Percentiles rank a stretch among this genome's conserved stretches.
Evolutionary conservation across 2,797 vertebrate genomes (phyloP).

Genomic region (Gambusia yucatana): DNA sequence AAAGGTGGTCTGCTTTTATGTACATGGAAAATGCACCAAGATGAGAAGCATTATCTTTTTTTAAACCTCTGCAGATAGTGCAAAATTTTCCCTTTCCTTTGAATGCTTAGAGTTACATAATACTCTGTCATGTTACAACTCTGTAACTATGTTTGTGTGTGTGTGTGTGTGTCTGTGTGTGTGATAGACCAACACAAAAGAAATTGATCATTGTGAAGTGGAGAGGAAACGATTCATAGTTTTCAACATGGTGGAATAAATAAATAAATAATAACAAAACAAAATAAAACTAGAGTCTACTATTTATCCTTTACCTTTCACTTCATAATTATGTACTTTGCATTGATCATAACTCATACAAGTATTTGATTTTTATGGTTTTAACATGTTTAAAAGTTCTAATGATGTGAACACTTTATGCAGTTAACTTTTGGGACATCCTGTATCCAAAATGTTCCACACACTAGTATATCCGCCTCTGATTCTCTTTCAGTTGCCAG

Average conservation of each 20-base stretch:
- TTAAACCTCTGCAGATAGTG: neutral
- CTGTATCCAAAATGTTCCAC: constrained; percentile 26
- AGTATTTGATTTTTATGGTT: neutral
- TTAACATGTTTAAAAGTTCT: neutral
- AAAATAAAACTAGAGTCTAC: neutral
- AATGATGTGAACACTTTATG: neutral
- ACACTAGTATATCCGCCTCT: constrained; percentile 35
- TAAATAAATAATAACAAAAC: neutral
- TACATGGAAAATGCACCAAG: constrained; percentile 36
- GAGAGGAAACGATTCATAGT: neutral
- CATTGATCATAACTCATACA: neutral
- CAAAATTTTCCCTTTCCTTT: neutral
- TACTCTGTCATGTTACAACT: neutral
- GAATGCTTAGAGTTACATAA: neutral
- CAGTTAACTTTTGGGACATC: constrained; percentile 15
- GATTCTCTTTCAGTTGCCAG: constrained; percentile 24
- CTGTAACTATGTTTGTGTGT: neutral
- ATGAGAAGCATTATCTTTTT: neutral
- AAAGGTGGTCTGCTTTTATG: constrained; percentile 45
- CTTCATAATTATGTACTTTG: neutral
- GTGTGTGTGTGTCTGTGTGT: no score
- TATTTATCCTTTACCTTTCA: neutral
- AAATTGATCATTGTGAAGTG: neutral
- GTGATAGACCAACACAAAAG: neutral
- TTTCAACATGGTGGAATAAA: neutral